Evolutionary conservation across 2,113 vertebrate genomes (phyloP).

Genomic region (Platysteira castanea): DNA sequence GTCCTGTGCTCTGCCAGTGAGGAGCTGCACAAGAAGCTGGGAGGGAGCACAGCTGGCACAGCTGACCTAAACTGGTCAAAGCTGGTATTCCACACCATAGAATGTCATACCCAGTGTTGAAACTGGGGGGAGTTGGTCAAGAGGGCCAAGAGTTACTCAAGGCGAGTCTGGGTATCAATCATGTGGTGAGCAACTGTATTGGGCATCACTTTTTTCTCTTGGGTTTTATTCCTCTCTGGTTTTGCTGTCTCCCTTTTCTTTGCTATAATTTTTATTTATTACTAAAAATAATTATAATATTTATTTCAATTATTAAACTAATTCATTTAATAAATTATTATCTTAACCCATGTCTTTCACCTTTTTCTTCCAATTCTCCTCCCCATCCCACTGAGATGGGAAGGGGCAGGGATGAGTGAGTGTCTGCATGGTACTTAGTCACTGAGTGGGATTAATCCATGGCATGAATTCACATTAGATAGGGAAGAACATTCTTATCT

Average conservation of each 20-base stretch:
- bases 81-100: too few relatives aligned
- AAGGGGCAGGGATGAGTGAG: accelerated
- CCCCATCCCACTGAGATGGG: not conserved
- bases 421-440: accelerated
- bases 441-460: accelerated
- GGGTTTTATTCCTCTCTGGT: not conserved
- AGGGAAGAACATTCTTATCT: not conserved
- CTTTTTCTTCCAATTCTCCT: not conserved
- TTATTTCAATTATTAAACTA: not conserved
- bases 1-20: not conserved
- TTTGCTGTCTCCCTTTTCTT: not conserved
- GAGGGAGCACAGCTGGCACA: not conserved
- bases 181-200: not conserved
- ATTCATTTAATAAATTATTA: not conserved
- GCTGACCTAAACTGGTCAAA: not conserved
- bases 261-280: not conserved
- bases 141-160: not conserved
- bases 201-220: not conserved
- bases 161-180: not conserved
- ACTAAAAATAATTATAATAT: not conserved
- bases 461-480: not conserved
- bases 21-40: not conserved
- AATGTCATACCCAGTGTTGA: not conserved
- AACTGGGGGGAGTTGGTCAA: not conserved
- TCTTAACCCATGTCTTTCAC: not conserved